Conservation (phyloP, 2,797 vertebrate genomes). For the Pogonophryne albipinna region DNA sequence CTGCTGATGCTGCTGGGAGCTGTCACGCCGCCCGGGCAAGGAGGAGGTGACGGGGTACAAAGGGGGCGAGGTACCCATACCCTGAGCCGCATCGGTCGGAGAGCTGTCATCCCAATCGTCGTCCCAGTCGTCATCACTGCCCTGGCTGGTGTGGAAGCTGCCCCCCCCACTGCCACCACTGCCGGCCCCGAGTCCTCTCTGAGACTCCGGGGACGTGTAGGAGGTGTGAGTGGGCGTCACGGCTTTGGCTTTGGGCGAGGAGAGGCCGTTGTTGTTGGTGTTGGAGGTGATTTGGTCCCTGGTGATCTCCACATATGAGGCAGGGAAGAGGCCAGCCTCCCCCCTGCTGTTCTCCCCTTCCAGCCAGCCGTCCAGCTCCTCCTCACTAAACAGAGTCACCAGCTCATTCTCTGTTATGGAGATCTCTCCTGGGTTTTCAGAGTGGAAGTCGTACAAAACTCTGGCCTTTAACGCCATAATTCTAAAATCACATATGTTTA, state of each 20-base stretch:
- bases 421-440: conserved; percentile 95
- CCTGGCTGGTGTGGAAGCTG: conserved; percentile 86
- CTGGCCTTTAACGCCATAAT: conserved; percentile 91
- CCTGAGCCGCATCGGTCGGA: conserved; percentile 81
- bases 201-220: conserved; percentile 44
- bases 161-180: conserved; percentile 62
- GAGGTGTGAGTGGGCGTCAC: conserved; percentile 65
- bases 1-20: conserved; percentile 79
- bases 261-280: conserved; percentile 72
- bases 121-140: conserved; percentile 91
- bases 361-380: conserved; percentile 95
- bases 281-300: conserved; percentile 67
- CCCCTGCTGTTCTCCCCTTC: conserved; percentile 94
- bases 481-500: background rate
- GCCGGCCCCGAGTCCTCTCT: conserved; percentile 47
- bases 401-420: conserved; percentile 92
- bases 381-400: conserved; percentile 92
- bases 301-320: conserved; percentile 94
- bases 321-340: conserved; percentile 93
- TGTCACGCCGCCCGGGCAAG: conserved; percentile 76
- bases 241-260: conserved; percentile 66
- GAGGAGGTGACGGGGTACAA: conserved; percentile 77
- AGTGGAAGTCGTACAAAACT: conserved; percentile 93
- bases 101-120: conserved; percentile 94
- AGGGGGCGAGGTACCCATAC: conserved; percentile 53